Evolutionary conservation across 2,797 vertebrate species (phyloP).

Genomic region (Arnoldichthys spilopterus): DNA sequence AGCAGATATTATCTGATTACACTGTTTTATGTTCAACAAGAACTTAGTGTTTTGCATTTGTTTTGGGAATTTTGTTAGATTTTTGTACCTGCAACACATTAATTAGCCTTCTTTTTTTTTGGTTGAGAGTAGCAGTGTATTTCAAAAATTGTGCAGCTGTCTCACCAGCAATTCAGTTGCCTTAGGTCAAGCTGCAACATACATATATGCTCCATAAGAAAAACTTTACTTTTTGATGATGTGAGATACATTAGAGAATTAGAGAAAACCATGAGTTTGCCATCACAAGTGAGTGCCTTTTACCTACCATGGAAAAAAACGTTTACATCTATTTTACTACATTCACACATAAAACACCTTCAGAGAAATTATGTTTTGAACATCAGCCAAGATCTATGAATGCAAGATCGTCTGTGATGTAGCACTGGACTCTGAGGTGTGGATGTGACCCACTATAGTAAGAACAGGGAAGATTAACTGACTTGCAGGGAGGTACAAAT

Average conservation of each 20-base stretch:
- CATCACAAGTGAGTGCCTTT: conserved; percentile 1
- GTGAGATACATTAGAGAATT: not conserved
- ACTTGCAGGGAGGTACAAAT: not conserved
- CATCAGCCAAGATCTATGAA: not conserved
- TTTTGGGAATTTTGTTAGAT: not conserved
- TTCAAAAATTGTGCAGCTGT: not conserved
- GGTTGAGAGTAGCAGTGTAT: not conserved
- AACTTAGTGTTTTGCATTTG: too few species aligned
- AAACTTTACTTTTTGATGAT: not conserved
- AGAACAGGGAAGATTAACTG: too few species aligned
- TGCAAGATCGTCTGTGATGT: not conserved
- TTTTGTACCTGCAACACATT: not conserved
- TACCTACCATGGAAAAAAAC: not conserved
- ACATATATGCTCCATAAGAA: not conserved
- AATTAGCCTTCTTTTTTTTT: not conserved
- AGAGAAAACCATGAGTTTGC: not conserved
- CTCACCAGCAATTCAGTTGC: not conserved
- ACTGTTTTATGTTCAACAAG: not conserved
- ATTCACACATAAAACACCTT: not conserved
- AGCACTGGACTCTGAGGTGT: not conserved
- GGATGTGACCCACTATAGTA: not conserved
- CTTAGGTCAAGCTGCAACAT: not conserved
- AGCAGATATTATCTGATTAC: too few species aligned
- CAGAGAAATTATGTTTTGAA: conserved; percentile 1
- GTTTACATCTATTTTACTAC: not conserved